phyloP scores from a whole-genome alignment of 1,140 invertebrate genomes.

The Palaemon carinicauda region DNA sequence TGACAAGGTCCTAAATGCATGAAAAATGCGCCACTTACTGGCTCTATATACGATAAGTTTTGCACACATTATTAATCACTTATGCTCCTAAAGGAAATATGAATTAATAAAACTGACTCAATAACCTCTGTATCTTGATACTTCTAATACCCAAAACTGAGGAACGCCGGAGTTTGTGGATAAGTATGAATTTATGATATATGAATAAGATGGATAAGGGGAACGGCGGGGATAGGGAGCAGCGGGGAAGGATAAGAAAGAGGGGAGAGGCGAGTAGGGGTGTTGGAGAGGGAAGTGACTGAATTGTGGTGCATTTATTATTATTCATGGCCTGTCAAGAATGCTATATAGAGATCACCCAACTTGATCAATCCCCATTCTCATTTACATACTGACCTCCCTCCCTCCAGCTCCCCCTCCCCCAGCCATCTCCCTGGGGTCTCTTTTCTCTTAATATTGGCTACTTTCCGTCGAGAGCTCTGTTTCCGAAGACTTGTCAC shows the following conservation, averaged over 20 bases:
- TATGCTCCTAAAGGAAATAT: neutral
- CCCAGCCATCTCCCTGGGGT: too few species aligned
- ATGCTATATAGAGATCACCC: constrained; percentile 24
- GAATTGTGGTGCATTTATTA: neutral
- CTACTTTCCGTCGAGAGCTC: neutral
- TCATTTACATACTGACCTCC: neutral
- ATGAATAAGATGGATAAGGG: neutral
- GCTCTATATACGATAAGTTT: neutral
- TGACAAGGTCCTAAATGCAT: too few species aligned
- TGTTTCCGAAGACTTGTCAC: too few species aligned
- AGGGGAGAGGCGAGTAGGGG: neutral
- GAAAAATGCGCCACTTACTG: neutral
- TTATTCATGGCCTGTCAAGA: constrained; percentile 15
- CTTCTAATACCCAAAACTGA: too few species aligned
- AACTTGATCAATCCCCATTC: neutral
- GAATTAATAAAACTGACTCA: neutral
- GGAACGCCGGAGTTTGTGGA: neutral
- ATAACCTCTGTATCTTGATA: too few species aligned
- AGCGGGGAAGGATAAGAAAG: neutral
- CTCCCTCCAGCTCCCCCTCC: neutral
- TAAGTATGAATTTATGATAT: neutral
- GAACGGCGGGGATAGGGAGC: neutral
- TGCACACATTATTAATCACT: too few species aligned
- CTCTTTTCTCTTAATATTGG: neutral
- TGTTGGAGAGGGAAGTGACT: neutral